phyloP scores from a whole-genome alignment of 1,140 invertebrate genomes.

The Anastrepha obliqua region DNA sequence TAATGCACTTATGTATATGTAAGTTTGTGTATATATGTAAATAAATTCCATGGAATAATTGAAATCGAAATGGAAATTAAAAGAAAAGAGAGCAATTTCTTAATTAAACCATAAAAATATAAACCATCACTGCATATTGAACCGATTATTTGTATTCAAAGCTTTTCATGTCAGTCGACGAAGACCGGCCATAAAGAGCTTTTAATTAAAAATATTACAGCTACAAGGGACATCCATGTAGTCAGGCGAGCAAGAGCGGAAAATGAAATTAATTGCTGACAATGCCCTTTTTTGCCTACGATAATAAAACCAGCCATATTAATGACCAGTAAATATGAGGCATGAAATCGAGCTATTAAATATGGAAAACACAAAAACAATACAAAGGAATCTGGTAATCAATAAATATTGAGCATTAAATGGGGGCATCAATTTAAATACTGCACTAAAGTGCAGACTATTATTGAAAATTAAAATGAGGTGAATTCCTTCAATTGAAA shows the following conservation, averaged over 20 bases:
- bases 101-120: constrained; percentile 2
- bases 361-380: neutral
- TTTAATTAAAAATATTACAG: constrained; percentile 20
- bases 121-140: neutral
- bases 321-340: constrained; percentile 10
- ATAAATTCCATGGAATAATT: neutral
- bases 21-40: no score
- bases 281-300: neutral
- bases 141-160: neutral
- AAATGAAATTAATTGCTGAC: neutral
- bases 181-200: neutral
- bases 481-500: no score
- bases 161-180: neutral
- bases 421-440: no score
- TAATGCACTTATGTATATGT: no score
- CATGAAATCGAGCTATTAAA: constrained; percentile 12
- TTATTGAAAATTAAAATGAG: no score
- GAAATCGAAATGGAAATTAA: constrained; percentile 30
- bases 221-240: neutral
- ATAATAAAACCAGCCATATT: constrained; percentile 13
- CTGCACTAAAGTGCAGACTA: no score
- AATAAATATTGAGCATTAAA: no score
- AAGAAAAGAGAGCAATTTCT: neutral
- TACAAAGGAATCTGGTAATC: no score
- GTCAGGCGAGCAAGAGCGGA: neutral